Percentiles rank a stretch among this genome's conserved stretches.
Conservation (phyloP, 2,888 invertebrate genomes). For the Phortica magna region DNA sequence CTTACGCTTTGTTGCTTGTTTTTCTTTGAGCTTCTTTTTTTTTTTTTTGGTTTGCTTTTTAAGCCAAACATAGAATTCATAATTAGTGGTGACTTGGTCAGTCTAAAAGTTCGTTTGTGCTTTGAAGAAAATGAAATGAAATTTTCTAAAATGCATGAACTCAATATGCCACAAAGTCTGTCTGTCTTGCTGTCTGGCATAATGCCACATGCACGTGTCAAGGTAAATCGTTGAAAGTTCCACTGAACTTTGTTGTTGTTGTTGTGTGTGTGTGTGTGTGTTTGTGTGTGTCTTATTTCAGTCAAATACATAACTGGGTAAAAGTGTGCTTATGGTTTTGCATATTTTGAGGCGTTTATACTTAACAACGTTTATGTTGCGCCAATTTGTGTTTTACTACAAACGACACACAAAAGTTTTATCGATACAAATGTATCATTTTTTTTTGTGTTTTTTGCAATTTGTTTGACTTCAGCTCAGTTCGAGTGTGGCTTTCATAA, state of each 20-base stretch:
- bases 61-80: slow-evolving; percentile 30
- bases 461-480: background rate
- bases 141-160: background rate
- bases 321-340: slow-evolving; percentile 4
- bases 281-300: background rate
- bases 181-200: background rate
- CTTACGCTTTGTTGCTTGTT: slow-evolving; percentile 14
- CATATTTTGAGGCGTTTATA: slow-evolving; percentile 18
- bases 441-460: background rate
- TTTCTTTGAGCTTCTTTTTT: slow-evolving; percentile 14
- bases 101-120: background rate
- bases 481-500: slow-evolving; percentile 13
- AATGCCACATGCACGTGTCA: slow-evolving; percentile 22
- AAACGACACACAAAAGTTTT: too few relatives aligned
- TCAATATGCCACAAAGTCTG: slow-evolving; percentile 14
- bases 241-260: slow-evolving; percentile 21
- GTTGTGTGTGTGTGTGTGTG: too few relatives aligned
- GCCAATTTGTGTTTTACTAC: background rate
- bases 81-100: slow-evolving; percentile 20
- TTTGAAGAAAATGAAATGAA: slow-evolving; percentile 1
- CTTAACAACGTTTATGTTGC: slow-evolving; percentile 2
- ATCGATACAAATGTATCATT: slow-evolving; percentile 3
- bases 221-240: slow-evolving; percentile 37
- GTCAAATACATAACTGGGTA: slow-evolving; percentile 15
- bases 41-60: background rate